Percentiles rank a stretch among this genome's conserved stretches.
Evolutionary conservation across 2,888 invertebrate genomes (phyloP).

Genomic region (Pyrrhosoma nymphula): DNA sequence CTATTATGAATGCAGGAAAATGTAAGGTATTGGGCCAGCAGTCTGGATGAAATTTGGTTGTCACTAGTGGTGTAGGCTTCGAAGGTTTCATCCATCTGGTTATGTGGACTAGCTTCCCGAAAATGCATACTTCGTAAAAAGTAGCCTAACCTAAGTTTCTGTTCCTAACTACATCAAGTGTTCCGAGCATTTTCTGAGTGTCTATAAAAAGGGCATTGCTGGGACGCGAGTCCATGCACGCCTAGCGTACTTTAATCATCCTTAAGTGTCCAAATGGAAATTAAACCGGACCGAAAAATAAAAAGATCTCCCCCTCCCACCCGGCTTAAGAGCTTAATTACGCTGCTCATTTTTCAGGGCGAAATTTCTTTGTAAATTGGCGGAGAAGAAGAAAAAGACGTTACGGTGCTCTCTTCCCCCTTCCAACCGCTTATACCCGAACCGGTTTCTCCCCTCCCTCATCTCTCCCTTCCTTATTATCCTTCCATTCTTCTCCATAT

Average conservation of each 20-base stretch:
- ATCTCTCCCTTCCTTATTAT: background rate
- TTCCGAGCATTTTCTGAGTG: too few species aligned
- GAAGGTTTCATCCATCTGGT: too few species aligned
- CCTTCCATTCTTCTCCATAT: background rate
- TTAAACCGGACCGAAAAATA: background rate
- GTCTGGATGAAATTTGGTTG: too few species aligned
- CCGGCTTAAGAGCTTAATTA: constrained; percentile 26
- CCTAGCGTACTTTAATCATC: background rate
- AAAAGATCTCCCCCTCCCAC: background rate
- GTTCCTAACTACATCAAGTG: too few species aligned
- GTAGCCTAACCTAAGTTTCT: too few species aligned
- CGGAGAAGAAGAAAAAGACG: background rate
- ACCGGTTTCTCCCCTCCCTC: background rate
- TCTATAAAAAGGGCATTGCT: too few species aligned
- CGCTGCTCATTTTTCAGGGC: constrained; percentile 26
- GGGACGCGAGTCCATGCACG: background rate
- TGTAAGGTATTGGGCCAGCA: too few species aligned
- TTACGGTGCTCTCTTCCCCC: background rate
- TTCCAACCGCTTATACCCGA: background rate
- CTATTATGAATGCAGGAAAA: too few species aligned
- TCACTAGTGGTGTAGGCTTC: too few species aligned
- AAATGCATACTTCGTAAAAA: too few species aligned
- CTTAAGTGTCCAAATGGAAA: background rate
- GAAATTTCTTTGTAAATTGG: constrained; percentile 36
- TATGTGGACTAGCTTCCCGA: too few species aligned